These are phyloP conservation scores for Excalfactoria chinensis DNA, from an alignment of 2,113 vertebrate species.

Conservation along the genomic window DNA sequence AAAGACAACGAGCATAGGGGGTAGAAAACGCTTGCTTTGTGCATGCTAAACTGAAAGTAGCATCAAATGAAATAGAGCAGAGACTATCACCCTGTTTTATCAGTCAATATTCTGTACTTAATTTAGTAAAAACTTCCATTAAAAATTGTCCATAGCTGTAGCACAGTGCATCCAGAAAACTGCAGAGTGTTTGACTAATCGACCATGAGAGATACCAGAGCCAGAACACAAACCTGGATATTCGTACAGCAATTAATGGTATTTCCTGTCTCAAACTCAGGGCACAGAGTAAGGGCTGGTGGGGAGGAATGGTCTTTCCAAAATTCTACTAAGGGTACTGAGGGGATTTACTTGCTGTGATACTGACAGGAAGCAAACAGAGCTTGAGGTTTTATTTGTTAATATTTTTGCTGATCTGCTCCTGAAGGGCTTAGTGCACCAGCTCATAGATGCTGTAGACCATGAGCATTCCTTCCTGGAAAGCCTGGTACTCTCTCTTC, in stretches of 20 bases:
- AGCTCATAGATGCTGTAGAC: background rate
- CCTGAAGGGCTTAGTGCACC: background rate
- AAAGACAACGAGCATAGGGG: background rate
- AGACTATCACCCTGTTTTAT: background rate
- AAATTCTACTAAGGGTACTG: background rate
- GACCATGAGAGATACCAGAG: background rate
- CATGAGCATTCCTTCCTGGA: background rate
- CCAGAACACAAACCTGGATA: background rate
- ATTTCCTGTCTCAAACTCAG: background rate
- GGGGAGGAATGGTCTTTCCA: background rate
- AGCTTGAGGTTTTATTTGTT: background rate
- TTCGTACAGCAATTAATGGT: background rate
- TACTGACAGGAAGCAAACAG: too few relatives aligned
- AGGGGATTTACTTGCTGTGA: background rate
- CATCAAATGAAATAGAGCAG: background rate
- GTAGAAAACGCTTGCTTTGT: background rate
- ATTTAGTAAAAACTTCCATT: background rate
- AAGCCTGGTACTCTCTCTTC: background rate
- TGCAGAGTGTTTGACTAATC: background rate
- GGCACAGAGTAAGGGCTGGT: background rate
- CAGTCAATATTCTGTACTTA: background rate
- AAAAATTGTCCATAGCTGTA: background rate
- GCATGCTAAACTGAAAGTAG: rapidly evolving
- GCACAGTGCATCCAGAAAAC: background rate
- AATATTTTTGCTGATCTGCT: background rate